Conservation (phyloP, 2,113 vertebrate species). For the Pelobates fuscus region DNA sequence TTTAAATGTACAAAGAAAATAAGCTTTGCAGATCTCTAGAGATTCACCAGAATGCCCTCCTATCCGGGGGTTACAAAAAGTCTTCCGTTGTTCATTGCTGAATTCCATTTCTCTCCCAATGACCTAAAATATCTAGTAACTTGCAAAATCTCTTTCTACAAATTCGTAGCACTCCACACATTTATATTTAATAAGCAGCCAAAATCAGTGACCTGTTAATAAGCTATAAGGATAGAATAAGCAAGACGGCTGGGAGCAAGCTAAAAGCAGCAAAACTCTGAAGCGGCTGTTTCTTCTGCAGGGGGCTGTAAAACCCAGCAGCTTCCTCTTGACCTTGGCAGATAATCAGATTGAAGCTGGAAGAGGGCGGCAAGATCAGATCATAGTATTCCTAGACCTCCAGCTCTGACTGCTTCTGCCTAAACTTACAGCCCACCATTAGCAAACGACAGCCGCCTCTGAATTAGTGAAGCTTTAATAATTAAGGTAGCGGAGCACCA, state of each 20-base stretch:
- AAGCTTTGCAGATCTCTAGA: background rate
- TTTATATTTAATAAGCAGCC: slow-evolving; percentile 41
- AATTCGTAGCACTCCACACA: slow-evolving; percentile 3
- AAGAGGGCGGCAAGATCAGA: background rate
- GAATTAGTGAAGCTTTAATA: slow-evolving; percentile 70
- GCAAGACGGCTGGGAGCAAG: background rate
- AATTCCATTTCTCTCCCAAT: background rate
- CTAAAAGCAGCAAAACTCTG: slow-evolving; percentile 23
- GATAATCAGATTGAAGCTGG: slow-evolving; percentile 25
- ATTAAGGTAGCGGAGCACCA: slow-evolving; percentile 65
- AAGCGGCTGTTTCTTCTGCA: slow-evolving; percentile 31
- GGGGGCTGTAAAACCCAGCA: slow-evolving; percentile 18
- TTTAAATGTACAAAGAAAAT: background rate
- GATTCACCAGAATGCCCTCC: background rate
- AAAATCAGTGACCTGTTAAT: slow-evolving; percentile 39
- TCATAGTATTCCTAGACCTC: slow-evolving; percentile 12
- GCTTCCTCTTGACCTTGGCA: slow-evolving; percentile 16
- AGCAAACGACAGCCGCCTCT: slow-evolving; percentile 53
- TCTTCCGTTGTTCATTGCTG: background rate
- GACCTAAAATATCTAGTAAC: slow-evolving; percentile 15
- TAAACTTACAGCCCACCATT: slow-evolving; percentile 25
- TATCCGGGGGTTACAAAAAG: background rate
- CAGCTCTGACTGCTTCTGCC: background rate
- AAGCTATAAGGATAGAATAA: slow-evolving; percentile 33
- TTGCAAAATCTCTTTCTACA: background rate